Evolutionary conservation across 2,797 vertebrate genomes (phyloP).

Genomic region (Myotis planiceps): DNA sequence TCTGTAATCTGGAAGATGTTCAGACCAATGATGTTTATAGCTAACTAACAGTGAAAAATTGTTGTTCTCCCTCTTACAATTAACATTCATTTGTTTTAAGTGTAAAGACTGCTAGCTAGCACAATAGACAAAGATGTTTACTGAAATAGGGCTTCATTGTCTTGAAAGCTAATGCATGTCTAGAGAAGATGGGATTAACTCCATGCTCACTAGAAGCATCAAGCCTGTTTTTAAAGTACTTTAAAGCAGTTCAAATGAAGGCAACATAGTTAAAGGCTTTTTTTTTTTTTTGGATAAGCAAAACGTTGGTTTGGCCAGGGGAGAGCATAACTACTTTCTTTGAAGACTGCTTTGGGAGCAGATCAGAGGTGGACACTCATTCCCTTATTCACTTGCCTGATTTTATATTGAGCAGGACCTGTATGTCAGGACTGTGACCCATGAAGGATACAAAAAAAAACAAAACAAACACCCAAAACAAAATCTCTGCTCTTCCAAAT

Average conservation of each 20-base stretch:
- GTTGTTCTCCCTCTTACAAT: neutral
- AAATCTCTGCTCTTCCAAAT: neutral
- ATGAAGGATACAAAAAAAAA: neutral
- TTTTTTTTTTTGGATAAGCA: neutral
- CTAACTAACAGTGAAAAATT: constrained; percentile 49
- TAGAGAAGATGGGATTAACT: neutral
- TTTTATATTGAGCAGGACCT: neutral
- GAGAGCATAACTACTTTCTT: neutral
- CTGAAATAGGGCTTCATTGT: neutral
- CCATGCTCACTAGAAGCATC: neutral
- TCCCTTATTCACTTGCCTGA: neutral
- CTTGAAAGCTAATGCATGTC: neutral
- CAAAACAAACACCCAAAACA: neutral
- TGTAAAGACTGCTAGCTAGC: neutral
- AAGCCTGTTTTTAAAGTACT: neutral
- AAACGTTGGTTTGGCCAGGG: neutral
- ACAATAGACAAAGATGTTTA: constrained; percentile 34
- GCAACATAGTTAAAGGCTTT: neutral
- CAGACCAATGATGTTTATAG: neutral
- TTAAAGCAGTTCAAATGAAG: constrained; percentile 22
- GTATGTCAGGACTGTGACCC: neutral
- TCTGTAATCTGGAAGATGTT: neutral
- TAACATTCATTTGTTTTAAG: constrained; percentile 56
- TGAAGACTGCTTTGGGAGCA: neutral
- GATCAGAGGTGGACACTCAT: neutral